Evolutionary conservation across 2,113 vertebrate genomes (phyloP), one percentile per base, ranked within the genome.

Genomic region (Gambusia holbrooki): DNA sequence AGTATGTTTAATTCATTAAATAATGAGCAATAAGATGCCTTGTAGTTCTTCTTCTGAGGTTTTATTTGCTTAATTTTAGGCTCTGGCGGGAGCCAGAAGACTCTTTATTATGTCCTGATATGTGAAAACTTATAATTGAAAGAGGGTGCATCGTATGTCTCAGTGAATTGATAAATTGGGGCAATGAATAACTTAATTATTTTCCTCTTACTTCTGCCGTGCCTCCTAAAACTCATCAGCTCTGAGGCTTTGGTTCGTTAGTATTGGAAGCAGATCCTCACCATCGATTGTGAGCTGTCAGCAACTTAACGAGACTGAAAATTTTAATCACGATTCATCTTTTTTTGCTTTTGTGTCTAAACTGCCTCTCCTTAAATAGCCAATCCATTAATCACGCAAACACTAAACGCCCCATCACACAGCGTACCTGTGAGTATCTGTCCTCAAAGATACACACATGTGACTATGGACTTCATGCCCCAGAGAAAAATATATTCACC

Each of bases 131-230:
- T 40, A 40, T 40, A 40, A 42, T n/a, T 42, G n/a, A 45, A 45
- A 45, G 65, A 42, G n/a, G 37, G 65, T 42, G n/a, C 68, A 84
- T 77, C 72, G 65, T 76, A 64, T 85, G 82, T 91, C 83, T 89
- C 86, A 76, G 67, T 84, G 80, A 89, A 87, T 86, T 92, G 91
- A 93, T 94, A 92, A 93, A 94, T 91, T 92, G 88, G 78, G 74
- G 73, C 81, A 88, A 89, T 91, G 93, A 92, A 92, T 93, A 91
- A 90, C 87, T 90, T 90, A 89, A 93, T 93, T 89, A 89, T 91
- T 92, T 88, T 89, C 87, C 83, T 73, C 71, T 86, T 89, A 83
- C 78, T 71, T 69, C 70, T 81, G 75, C 84, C 76, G 73, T 62
- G 71, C 82, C 82, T 76, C 73, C 77, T 80, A 29, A 75, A 88